Evolutionary conservation across 2,797 vertebrate species (phyloP).

Genomic region (Falco biarmicus): DNA sequence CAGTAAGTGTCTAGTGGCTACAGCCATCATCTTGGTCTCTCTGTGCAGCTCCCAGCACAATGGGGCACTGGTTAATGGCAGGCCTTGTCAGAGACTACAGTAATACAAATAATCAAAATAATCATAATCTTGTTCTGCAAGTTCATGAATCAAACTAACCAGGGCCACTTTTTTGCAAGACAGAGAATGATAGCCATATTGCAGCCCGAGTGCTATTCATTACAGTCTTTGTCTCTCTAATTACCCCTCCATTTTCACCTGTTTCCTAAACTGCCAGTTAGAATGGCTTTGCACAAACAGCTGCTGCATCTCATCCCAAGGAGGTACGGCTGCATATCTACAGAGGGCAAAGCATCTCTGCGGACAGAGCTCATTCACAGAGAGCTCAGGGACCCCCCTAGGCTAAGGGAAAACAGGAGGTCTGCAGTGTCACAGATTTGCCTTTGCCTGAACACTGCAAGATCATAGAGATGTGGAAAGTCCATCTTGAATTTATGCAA

Average conservation of each 20-base stretch:
- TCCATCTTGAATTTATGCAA: not conserved
- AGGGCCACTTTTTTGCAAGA: not conserved
- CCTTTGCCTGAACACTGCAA: not conserved
- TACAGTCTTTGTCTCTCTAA: not conserved
- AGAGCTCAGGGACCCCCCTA: not conserved
- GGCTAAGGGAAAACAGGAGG: not conserved
- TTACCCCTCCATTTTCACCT: constrained; percentile 1
- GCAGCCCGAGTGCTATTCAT: not conserved
- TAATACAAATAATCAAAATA: constrained; percentile 24
- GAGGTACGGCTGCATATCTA: not conserved
- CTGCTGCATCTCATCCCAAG: not conserved
- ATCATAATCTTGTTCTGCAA: not conserved
- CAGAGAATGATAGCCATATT: not conserved
- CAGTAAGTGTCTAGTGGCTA: not conserved
- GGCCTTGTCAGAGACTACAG: not conserved
- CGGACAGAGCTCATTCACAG: not conserved
- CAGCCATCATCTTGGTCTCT: not conserved
- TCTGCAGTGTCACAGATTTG: not conserved
- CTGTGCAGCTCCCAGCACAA: not conserved
- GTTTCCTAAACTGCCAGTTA: not conserved
- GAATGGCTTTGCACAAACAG: not conserved
- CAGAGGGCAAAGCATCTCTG: not conserved
- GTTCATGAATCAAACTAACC: constrained; percentile 9
- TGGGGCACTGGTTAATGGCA: not conserved
- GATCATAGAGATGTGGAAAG: not conserved